Evolutionary conservation across 2,888 invertebrate genomes (phyloP), one percentile per base, ranked within the genome.

Genomic region (Creontiades dilutus): DNA sequence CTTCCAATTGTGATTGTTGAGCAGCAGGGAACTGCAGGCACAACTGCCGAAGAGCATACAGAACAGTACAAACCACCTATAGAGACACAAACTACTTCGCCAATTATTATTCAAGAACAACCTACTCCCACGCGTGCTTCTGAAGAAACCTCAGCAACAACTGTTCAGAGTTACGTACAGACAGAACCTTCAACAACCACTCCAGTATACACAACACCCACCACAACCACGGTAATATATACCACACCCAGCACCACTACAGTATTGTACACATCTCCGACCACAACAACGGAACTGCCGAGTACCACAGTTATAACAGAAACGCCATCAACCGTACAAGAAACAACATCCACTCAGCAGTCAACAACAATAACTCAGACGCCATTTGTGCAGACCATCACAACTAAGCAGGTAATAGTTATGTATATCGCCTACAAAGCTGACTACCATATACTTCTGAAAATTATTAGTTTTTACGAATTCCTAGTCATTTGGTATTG

Each of bases 331-430:
- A 76, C 68, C n/a, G 27, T 52, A 48, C 16, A 12, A 82, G 82
- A 82, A 37, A 12, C 88, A 19, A 87, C 75, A 19, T 46, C 78
- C 14, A 78, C n/a, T n/a, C 48, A 80, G 19, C 88, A 23, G 27
- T 0, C 28, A 52, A 89, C 89, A 28, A 89, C 57, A 11, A 9
- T 52, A 52, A 82, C 48, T 27, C 52, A 82, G 52, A 47, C 55
- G 78, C 78, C 37, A 13, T 5, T 47, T 47, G 78, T 46, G n/a
- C 16, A 47, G 7, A 0, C 27, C 37, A 46, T 19, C 78, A 46
- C 78, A 46, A 46, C 78, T 46, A 11, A 78, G 37, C 46, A 47
- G 78, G 47, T 47, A 78, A 78, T 3, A 13, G n/a, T 75, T 75
- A 13, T n/a, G n/a, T n/a, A n/a, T 3, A 37, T 37, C 7, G 37